phyloP scores from a whole-genome alignment of 35 echinoderm and acorn worm genomes.

The Apostichopus parvimensis region DNA sequence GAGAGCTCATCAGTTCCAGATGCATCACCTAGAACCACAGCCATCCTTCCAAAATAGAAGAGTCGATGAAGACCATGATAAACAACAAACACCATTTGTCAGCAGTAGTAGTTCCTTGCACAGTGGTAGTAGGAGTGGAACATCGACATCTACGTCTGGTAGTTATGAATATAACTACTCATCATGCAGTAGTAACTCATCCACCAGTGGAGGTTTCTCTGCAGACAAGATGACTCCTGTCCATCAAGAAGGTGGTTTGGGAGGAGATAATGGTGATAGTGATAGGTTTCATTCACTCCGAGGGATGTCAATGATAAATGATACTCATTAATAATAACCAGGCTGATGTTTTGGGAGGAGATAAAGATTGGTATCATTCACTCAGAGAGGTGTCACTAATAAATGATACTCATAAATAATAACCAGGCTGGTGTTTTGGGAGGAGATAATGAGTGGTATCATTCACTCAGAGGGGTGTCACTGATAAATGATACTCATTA shows the following conservation, averaged over 20 bases:
- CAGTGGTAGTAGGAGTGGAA: neutral
- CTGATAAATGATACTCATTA: neutral
- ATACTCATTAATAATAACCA: neutral
- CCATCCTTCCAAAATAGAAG: neutral
- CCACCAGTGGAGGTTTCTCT: neutral
- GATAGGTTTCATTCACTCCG: neutral
- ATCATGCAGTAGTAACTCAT: neutral
- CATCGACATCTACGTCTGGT: neutral
- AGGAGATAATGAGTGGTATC: neutral
- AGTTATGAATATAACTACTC: neutral
- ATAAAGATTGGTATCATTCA: neutral
- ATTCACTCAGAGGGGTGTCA: neutral
- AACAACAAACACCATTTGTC: neutral
- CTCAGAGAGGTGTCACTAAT: neutral
- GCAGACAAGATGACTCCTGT: neutral
- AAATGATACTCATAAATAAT: neutral
- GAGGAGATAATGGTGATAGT: neutral
- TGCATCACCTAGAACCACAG: neutral
- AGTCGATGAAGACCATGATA: neutral
- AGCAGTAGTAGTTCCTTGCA: neutral
- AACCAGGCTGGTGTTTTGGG: neutral
- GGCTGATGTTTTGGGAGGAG: neutral
- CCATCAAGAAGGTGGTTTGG: neutral
- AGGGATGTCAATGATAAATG: neutral
- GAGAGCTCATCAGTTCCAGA: conserved; percentile 23